Base-by-base conservation (phyloP, 2,888 invertebrate genomes). In the Lacanobia wlatinum region DNA sequence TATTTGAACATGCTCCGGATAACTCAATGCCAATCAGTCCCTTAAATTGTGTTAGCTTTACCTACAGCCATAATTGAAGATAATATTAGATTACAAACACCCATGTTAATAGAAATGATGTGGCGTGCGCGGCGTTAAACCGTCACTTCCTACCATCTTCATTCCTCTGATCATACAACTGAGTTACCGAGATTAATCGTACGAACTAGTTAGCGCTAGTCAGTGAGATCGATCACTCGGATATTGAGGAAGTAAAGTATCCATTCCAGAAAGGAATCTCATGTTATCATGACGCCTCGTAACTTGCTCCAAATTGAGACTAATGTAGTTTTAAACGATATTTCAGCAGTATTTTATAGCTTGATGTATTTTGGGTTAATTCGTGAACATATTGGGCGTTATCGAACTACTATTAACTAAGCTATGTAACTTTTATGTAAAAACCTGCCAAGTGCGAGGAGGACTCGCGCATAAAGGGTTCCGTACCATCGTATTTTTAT, bases 271-370 rank as follows among this genome's bases (percentile, higher is more conserved):
- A 55, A 81, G 65, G 55, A 70, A 56, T 63, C 46, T 16, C 23
- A 50, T 76, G 77, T 82, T 64, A 52, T 48, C 63, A 52, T 34
- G 63, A 61, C 60, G 34, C 28, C 55, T 50, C 40, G 48, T 59
- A 18, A 43, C 56, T 71, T 34, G 18, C 55, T 70, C n/a, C 52
- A 63, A 76, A 81, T 55, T 56, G 70, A 52, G 50, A 82, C 55
- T 66, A 69, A 69, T 69, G 61, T 65, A 40, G 21, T 55, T 63
- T 52, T 60, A 55, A 76, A 65, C 58, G 53, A 62, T 58, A 59
- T 69, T 61, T 59, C 55, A 67, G 63, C 48, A 63, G 28, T 12
- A 40, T 9, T 67, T 50, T 12, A 62, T 5, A n/a, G 23, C 12
- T 21, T 46, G 56, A 48, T 46, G 6, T 46, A 9, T 56, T 52